A percentile compares a stretch with the other conserved stretches of the same genome.
phyloP scores from a whole-genome alignment of 2,113 vertebrate genomes.

The Falcunculus frontatus region DNA sequence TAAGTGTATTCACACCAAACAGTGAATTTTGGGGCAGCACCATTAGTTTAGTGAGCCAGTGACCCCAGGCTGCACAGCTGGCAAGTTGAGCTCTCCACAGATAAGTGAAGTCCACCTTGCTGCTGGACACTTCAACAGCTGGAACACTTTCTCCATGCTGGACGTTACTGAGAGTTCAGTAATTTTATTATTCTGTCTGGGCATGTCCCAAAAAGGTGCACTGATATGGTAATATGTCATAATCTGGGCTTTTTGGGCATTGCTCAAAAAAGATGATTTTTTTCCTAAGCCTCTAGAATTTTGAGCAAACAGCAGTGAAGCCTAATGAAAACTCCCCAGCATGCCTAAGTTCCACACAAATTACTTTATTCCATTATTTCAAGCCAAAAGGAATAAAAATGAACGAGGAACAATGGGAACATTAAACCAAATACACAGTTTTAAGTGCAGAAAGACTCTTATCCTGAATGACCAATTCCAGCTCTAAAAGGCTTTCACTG shows the following conservation, averaged over 20 bases:
- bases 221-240: background rate
- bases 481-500: background rate
- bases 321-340: background rate
- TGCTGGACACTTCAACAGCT: background rate
- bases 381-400: constrained; percentile 22
- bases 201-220: background rate
- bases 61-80: background rate
- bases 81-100: background rate
- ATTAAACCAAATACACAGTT: background rate
- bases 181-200: background rate
- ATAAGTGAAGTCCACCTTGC: background rate
- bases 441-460: background rate
- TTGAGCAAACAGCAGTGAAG: background rate
- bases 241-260: background rate
- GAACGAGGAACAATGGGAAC: background rate
- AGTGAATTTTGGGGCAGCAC: background rate
- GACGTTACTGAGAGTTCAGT: background rate
- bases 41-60: background rate
- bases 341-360: background rate
- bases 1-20: accelerated
- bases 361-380: background rate
- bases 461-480: background rate
- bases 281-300: background rate
- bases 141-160: background rate
- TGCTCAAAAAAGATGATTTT: background rate